Base-by-base conservation (phyloP, 2,888 invertebrate genomes). In the Nemapogon koenigi region DNA sequence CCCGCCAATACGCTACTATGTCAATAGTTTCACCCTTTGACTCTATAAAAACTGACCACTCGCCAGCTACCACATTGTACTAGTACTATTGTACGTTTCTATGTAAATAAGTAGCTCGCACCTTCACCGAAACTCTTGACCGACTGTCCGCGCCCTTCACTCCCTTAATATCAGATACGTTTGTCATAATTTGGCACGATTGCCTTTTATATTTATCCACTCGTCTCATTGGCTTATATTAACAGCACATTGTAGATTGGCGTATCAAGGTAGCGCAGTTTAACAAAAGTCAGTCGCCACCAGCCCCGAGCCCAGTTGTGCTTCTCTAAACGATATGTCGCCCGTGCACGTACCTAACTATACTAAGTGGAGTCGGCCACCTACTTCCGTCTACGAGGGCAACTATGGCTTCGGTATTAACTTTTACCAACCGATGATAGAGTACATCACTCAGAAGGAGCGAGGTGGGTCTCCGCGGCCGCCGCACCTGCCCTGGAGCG, bases 391-490 rank as follows among this genome's bases (percentile, higher is more conserved):
- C 41, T 92, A 91, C 72, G 87, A 89, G 57, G 86, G 87, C 64
- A 92, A 92, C 70, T 92, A 91, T 70, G 88, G 88, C 48, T 90
- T 87, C 63, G 90, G 89, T 37, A 89, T 91, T 55, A 89, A 91
- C 71, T 90, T 84, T 67, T 92, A 92, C 69, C 89, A 91, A 63
- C 91, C 91, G 35, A 91, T 92, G 91, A 85, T 92, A 54, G 90
- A 92, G 66, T 91, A 90, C 57, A 85, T 92, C 50, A 86, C 87
- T 56, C 84, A 83, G 30, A 89, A 88, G 70, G 82, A 85, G 48
- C 75, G 65, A 38, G 80, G 76, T 38, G 49, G 61, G 13, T 41
- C 54, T 13, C 50, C 58, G 1, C 65, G 66, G 35, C 79, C 81
- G 22, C 87, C 91, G 46, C 88, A 90, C 67, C 71, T 91, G 47